Conservation (phyloP, 2,888 invertebrate species). For the Dryococelus australis region DNA sequence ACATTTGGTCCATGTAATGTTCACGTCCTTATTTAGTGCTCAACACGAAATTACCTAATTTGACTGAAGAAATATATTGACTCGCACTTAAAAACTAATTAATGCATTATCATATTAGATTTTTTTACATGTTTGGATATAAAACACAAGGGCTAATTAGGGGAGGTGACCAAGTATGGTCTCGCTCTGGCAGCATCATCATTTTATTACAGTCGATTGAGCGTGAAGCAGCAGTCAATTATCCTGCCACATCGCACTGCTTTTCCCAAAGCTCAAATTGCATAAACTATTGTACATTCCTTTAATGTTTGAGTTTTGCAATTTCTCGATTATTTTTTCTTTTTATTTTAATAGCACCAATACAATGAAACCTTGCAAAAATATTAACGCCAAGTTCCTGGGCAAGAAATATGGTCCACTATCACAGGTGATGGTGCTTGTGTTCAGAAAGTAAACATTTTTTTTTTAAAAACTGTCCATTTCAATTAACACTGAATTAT, state of each 20-base stretch:
- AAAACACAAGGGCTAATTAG: background rate
- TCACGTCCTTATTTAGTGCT: background rate
- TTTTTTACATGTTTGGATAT: background rate
- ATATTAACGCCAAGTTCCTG: background rate
- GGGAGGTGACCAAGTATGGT: too few relatives aligned
- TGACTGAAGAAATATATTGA: too few relatives aligned
- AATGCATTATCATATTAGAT: background rate
- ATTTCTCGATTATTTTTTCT: background rate
- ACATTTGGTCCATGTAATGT: background rate
- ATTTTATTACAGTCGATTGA: background rate
- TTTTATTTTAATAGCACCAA: background rate
- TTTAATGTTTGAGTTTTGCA: background rate
- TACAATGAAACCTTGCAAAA: background rate
- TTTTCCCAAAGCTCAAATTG: background rate
- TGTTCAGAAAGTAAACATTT: background rate
- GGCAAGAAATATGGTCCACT: constrained; percentile 1
- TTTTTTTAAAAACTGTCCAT: too few relatives aligned
- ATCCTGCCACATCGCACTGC: background rate
- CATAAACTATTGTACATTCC: background rate
- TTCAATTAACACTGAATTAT: background rate
- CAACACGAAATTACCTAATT: background rate
- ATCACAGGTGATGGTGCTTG: background rate
- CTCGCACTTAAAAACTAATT: background rate
- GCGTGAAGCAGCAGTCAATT: background rate
- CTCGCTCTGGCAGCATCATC: background rate